Evolutionary conservation across 2,888 invertebrate genomes (phyloP).

Genomic region (Acanthosepion pharaonis): DNA sequence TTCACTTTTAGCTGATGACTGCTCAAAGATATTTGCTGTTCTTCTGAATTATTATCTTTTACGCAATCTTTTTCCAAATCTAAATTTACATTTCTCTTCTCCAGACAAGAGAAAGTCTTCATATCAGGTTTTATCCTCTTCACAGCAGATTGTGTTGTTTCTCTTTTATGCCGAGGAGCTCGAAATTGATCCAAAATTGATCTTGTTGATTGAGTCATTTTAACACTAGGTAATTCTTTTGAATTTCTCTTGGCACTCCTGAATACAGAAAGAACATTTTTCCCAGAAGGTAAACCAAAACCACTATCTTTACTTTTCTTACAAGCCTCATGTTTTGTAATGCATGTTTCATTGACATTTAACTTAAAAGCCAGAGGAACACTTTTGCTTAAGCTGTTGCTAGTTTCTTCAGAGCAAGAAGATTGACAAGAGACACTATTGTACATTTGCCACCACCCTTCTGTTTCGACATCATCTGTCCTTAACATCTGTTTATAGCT

Average conservation of each 20-base stretch:
- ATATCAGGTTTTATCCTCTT: constrained; percentile 47
- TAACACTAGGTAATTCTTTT: not conserved
- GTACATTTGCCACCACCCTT: not conserved
- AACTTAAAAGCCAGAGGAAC: not conserved
- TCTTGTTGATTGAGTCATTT: not conserved
- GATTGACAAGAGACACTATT: not conserved
- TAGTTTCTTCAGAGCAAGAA: not conserved
- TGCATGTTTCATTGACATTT: not conserved
- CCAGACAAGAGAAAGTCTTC: constrained; percentile 53
- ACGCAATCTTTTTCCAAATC: not conserved
- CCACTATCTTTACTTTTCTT: not conserved
- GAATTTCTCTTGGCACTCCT: not conserved
- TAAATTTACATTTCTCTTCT: constrained; percentile 2
- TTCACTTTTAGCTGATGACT: not conserved
- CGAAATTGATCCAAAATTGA: constrained; percentile 10
- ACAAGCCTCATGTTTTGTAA: not conserved
- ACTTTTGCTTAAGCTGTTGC: not conserved
- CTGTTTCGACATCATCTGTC: not conserved
- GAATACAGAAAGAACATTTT: not conserved
- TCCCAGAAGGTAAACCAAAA: not conserved
- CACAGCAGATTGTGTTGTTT: not conserved
- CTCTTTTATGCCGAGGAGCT: not conserved
- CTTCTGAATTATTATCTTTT: not conserved
- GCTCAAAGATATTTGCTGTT: not conserved
- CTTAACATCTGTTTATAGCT: not conserved